Conservation (phyloP, 2,888 invertebrate species). For the Epirrhoe alternata region DNA sequence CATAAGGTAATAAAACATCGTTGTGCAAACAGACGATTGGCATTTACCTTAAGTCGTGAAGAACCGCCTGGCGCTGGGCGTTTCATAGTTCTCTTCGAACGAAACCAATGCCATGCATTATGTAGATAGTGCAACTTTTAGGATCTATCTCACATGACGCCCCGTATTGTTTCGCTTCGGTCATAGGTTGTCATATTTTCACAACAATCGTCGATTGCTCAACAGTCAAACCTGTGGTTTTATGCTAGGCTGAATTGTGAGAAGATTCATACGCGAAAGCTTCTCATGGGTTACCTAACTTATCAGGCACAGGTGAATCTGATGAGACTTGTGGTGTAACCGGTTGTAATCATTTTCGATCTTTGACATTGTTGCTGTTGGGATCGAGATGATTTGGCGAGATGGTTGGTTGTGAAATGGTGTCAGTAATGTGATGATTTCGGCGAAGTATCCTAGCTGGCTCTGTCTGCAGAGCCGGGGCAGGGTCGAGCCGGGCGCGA, state of each 20-base stretch:
- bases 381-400: slow-evolving; percentile 35
- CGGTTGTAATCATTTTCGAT: slow-evolving; percentile 40
- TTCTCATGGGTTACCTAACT: slow-evolving; percentile 56
- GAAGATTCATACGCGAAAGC: slow-evolving; percentile 53
- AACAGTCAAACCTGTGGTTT: slow-evolving; percentile 44
- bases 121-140: slow-evolving; percentile 3
- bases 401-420: slow-evolving; percentile 35
- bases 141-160: slow-evolving; percentile 8
- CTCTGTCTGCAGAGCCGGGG: slow-evolving; percentile 1
- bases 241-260: slow-evolving; percentile 56
- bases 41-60: slow-evolving; percentile 68
- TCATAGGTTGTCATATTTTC: slow-evolving; percentile 43
- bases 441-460: slow-evolving; percentile 8
- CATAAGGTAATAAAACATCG: slow-evolving; percentile 73
- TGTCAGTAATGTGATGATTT: slow-evolving; percentile 33
- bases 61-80: slow-evolving; percentile 53
- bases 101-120: slow-evolving; percentile 12
- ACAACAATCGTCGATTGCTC: slow-evolving; percentile 48
- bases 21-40: slow-evolving; percentile 76
- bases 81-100: slow-evolving; percentile 53
- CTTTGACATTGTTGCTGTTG: slow-evolving; percentile 41
- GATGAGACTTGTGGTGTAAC: slow-evolving; percentile 41
- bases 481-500: neutral
- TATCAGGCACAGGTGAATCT: slow-evolving; percentile 42
- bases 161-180: slow-evolving; percentile 32